Base-by-base conservation (phyloP, 2,797 vertebrate species). In the Lepus oiostolus region DNA sequence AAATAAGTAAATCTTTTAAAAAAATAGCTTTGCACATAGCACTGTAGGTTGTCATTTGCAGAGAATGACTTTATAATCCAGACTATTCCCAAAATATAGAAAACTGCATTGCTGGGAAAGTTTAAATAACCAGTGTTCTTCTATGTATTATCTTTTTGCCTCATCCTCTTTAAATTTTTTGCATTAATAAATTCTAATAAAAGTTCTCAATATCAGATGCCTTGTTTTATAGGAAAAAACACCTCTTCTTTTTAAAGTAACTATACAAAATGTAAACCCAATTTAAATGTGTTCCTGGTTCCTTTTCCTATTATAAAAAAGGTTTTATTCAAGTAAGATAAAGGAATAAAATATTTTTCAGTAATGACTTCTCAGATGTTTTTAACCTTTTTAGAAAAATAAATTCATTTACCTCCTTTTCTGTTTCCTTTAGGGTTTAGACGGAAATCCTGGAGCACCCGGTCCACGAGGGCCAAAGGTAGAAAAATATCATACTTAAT, bases 391-490 rank as follows among this genome's bases (percentile, higher is more conserved):
- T 68, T 75, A 68, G 8, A 65, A 77, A 95, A 87, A 84, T 2
- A 85, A 63, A 63, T 67, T 3, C 32, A 52, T 26, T 85, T 5
- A 87, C 4, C 2, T 75, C 4, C 5, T 42, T 67, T 97, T 38
- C 96, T 97, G 30, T 72, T 22, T 38, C 86, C 97, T 97, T 90
- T 97, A 99, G 99, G 99, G 98, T n/a, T 98, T 98, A 32, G 98
- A 96, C 96, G 98, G 98, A 21, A 96, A 97, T 94, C 97, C 99
- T 97, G 98, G 99, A 92, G 96, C 93, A 77, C 98, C 99, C 96
- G 99, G 99, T 63, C 99, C 99, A 90, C 99, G 99, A 0, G 99
- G 99, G 35, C 99, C 99, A 93, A 99, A 99, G 99, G 99, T 99
- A 99, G 52, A 96, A 32, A 87, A 85, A 90, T 92, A 85, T 24